Percentiles rank a stretch among this genome's conserved stretches.
phyloP scores from a whole-genome alignment of 2,113 vertebrate genomes.

The Chamaetylas fuelleborni region DNA sequence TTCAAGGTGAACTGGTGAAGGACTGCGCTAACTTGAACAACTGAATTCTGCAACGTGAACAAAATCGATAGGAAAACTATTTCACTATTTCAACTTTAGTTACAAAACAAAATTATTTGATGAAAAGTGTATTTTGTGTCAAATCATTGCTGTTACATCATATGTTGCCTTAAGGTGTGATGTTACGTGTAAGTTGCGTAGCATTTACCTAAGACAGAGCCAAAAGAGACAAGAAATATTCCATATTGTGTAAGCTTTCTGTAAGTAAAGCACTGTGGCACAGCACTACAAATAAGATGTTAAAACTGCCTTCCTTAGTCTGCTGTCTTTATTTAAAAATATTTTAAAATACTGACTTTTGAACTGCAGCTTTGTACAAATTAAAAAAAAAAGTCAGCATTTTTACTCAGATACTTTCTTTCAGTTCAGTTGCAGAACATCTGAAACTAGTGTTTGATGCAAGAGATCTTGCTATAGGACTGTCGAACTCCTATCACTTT shows the following conservation, averaged over 20 bases:
- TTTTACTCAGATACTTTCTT: background rate
- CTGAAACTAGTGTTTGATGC: background rate
- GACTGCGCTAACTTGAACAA: background rate
- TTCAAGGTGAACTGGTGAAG: background rate
- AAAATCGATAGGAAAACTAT: background rate
- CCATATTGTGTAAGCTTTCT: background rate
- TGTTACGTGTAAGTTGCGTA: rapidly evolving
- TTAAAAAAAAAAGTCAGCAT: background rate
- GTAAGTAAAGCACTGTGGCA: background rate
- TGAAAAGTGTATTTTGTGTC: background rate
- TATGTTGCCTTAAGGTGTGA: background rate
- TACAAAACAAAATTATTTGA: background rate
- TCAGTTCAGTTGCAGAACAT: background rate
- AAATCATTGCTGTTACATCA: background rate
- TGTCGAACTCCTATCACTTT: background rate
- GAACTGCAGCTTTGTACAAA: background rate
- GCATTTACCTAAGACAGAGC: background rate
- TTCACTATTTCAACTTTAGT: background rate
- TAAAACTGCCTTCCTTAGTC: background rate
- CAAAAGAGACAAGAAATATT: background rate
- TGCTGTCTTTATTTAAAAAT: background rate
- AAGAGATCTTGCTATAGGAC: background rate
- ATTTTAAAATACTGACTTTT: background rate
- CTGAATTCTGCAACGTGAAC: background rate
- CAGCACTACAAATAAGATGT: background rate